Evolutionary conservation across 2,113 vertebrate species (phyloP), one percentile per base, ranked within the genome.

Genomic region (Prunella himalayana): DNA sequence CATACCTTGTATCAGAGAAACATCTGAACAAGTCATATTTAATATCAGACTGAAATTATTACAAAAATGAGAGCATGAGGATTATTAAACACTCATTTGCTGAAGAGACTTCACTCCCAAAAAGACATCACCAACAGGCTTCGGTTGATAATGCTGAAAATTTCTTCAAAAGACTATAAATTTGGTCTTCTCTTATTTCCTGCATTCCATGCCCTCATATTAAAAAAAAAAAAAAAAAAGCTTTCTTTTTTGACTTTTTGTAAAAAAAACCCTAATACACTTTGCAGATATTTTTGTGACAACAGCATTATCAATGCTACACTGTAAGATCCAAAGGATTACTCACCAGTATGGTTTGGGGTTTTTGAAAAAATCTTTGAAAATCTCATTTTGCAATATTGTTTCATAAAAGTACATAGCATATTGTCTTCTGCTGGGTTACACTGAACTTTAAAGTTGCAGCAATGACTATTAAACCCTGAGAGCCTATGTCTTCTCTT

Each of bases 31-130:
- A 96, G 75, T 91, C 25, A 15, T 97, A 95, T 96, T 97, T 97
- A 97, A 95, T 94, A 95, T 90, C 71, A 86, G 78, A 97, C 92
- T 96, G 86, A 97, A 97, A 90, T 96, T 69, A 97, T 91, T 63
- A 51, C 66, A 97, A 91, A 96, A 96, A 96, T 86, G 93, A 97
- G 94, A 91, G 56, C 86, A 88, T 80, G 56, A 73, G 77, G 88
- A 91, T 97, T 95, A 96, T 94, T 97, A 97, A 94, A 91, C 35
- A 86, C 23, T 88, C 44, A 50, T 76, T 96, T 95, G 82, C 56
- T 94, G 83, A 91, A 78, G 17, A 87, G 77, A 92, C 54, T 94
- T 96, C 57, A 63, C 44, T 89, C 71, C 76, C 31, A 7, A 86
- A 90, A 85, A 75, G 77, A 95, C 28, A 72, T 4, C n/a, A 53